These are phyloP conservation scores for Heteromyza rotundicornis DNA, from an alignment of 2,888 invertebrate genomes.

Conservation along the genomic window DNA sequence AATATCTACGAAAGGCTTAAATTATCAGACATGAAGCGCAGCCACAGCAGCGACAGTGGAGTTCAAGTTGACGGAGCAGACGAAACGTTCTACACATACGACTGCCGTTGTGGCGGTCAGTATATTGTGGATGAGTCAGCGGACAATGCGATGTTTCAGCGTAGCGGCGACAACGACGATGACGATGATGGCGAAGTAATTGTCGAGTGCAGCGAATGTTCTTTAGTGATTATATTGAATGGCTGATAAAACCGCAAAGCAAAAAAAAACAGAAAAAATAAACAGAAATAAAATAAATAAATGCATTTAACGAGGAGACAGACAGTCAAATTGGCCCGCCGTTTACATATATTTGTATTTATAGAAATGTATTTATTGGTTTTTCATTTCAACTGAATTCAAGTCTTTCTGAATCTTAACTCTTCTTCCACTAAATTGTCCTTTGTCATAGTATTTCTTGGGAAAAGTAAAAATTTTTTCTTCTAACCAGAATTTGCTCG, in stretches of 20 bases:
- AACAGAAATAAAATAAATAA: not conserved
- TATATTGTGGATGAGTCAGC: conserved; percentile 56
- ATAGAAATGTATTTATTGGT: too few species aligned
- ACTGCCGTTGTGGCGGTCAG: conserved; percentile 75
- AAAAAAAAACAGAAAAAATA: conserved; percentile 24
- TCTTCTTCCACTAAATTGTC: too few species aligned
- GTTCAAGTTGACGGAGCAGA: conserved; percentile 30
- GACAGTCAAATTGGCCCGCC: not conserved
- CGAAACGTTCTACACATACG: conserved; percentile 61
- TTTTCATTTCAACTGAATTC: too few species aligned
- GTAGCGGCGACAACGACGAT: conserved; percentile 15
- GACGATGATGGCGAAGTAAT: conserved; percentile 60
- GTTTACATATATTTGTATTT: not conserved
- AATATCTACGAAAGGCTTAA: conserved; percentile 65
- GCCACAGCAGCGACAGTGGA: conserved; percentile 12
- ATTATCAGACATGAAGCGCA: conserved; percentile 64
- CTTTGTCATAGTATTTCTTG: too few species aligned
- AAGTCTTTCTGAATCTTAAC: too few species aligned
- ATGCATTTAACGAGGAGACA: not conserved
- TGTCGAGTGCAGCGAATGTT: conserved; percentile 76
- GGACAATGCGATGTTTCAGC: conserved; percentile 21
- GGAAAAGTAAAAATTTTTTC: too few species aligned
- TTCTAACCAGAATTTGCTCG: too few species aligned
- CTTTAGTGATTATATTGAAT: conserved; percentile 68
- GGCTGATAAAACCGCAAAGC: conserved; percentile 33